Conservation (phyloP, 1,140 invertebrate species). For the Neodiprion fabricii region DNA sequence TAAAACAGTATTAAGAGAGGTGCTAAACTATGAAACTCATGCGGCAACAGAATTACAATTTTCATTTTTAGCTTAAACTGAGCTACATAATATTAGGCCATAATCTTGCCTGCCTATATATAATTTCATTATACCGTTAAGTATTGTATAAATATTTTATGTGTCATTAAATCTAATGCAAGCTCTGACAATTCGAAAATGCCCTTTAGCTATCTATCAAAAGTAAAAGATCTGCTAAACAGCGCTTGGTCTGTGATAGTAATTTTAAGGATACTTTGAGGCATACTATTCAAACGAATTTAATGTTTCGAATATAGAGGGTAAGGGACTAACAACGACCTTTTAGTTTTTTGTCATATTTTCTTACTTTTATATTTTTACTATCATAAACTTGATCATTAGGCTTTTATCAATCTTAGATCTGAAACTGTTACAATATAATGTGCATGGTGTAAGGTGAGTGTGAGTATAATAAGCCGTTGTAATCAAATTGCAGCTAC, state of each 20-base stretch:
- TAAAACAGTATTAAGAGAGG: too few relatives aligned
- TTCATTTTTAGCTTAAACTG: too few relatives aligned
- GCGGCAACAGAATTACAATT: too few relatives aligned
- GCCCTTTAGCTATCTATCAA: background rate
- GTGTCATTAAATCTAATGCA: background rate
- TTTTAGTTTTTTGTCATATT: background rate
- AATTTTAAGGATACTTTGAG: background rate
- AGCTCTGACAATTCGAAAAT: background rate
- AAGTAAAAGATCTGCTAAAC: background rate
- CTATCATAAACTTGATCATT: background rate
- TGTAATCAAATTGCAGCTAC: background rate
- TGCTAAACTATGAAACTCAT: too few relatives aligned
- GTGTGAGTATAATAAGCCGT: background rate
- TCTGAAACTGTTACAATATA: conserved; percentile 7
- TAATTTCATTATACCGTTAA: background rate
- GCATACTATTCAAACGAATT: background rate
- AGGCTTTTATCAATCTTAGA: background rate
- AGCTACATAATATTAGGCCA: too few relatives aligned
- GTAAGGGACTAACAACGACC: background rate
- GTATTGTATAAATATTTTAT: background rate
- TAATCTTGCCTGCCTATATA: background rate
- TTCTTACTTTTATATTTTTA: background rate
- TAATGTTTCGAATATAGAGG: background rate
- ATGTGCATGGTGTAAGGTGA: conserved; percentile 5
- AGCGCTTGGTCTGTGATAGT: background rate